phyloP scores from a whole-genome alignment of 2,113 vertebrate genomes.

The Pteropus alecto region DNA sequence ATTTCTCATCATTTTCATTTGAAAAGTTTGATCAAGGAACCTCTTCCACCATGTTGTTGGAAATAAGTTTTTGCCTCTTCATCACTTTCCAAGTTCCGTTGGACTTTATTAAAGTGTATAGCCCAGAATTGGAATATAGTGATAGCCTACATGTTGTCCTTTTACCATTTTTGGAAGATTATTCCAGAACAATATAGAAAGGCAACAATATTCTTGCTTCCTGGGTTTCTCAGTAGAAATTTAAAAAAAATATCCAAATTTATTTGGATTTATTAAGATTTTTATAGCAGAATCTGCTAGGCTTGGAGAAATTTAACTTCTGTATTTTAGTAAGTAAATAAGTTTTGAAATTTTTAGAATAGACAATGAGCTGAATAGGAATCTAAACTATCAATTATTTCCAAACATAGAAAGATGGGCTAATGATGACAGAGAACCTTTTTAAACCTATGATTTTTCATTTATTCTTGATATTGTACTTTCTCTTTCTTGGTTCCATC shows the following conservation, averaged over 20 bases:
- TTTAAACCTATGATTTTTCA: conserved; percentile 42
- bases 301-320: neutral
- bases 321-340: neutral
- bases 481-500: conserved; percentile 55
- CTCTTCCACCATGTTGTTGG: neutral
- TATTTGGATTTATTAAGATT: neutral
- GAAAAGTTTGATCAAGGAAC: neutral
- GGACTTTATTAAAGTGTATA: neutral
- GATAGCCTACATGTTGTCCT: neutral
- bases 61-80: neutral
- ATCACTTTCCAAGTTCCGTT: neutral
- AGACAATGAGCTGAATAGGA: neutral
- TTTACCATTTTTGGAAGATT: neutral
- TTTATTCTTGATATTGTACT: conserved; percentile 37
- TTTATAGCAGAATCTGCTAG: neutral
- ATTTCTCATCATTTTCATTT: conserved; percentile 27
- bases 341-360: conserved; percentile 6
- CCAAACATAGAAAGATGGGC: neutral
- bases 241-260: neutral
- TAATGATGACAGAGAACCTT: neutral
- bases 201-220: neutral
- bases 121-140: neutral
- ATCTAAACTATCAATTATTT: neutral
- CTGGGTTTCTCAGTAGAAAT: neutral
- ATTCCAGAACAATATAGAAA: neutral